Percentiles rank a stretch among this genome's conserved stretches.
Evolutionary conservation across 2,888 invertebrate species (phyloP).

Genomic region (Venusia cambrica): DNA sequence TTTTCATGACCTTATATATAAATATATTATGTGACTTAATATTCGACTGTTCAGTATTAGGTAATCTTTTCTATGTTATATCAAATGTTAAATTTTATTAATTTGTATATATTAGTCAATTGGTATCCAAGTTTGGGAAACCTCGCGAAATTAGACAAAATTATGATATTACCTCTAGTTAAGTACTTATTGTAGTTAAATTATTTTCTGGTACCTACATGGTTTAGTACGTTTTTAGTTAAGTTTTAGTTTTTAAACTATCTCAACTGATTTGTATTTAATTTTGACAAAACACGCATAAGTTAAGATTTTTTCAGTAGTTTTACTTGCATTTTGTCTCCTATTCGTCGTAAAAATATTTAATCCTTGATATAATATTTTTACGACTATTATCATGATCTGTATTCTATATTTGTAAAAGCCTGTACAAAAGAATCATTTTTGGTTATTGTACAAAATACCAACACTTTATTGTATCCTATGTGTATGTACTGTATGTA

Average conservation of each 20-base stretch:
- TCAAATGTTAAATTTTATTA: constrained; percentile 12
- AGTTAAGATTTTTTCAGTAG: constrained; percentile 8
- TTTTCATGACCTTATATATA: too few relatives aligned
- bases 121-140: constrained; percentile 12
- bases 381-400: constrained; percentile 2
- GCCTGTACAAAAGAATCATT: constrained; percentile 3
- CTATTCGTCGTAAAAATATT: too few relatives aligned
- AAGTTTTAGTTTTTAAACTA: constrained; percentile 21
- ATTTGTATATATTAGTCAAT: constrained; percentile 30
- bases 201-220: constrained; percentile 48
- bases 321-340: constrained; percentile 20
- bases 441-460: constrained; percentile 11
- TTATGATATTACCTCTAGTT: constrained; percentile 36
- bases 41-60: constrained; percentile 26
- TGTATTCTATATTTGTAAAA: constrained; percentile 1
- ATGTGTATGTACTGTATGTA: constrained; percentile 29
- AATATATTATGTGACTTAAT: too few relatives aligned
- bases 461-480: too few relatives aligned
- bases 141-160: constrained; percentile 14
- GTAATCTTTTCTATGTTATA: constrained; percentile 8
- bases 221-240: constrained; percentile 39
- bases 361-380: too few relatives aligned
- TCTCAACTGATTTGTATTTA: constrained; percentile 25
- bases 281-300: constrained; percentile 10
- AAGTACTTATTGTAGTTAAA: constrained; percentile 37